Evolutionary conservation across 2,888 invertebrate species (phyloP).

Genomic region (Halictus quadricinctus): DNA sequence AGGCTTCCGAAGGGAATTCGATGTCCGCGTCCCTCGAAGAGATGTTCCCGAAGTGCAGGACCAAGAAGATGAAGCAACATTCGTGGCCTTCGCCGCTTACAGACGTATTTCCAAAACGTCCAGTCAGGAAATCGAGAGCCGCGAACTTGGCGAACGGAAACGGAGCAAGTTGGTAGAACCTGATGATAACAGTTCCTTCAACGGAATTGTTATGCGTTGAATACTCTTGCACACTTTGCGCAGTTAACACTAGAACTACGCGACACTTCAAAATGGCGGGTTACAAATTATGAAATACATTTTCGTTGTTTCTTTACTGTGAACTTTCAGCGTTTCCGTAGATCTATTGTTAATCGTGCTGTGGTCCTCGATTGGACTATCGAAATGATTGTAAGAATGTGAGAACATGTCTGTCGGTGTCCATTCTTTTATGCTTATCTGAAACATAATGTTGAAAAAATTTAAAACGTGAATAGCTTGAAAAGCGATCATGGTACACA

Average conservation of each 20-base stretch:
- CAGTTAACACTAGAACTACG: neutral
- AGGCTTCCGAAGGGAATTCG: conserved; percentile 29
- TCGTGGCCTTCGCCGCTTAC: conserved; percentile 1
- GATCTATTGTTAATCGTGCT: neutral
- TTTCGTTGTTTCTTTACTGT: neutral
- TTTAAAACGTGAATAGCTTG: neutral
- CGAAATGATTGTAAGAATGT: neutral
- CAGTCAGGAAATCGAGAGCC: neutral
- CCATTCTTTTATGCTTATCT: neutral
- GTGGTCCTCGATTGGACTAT: neutral
- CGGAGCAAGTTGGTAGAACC: conserved; percentile 29
- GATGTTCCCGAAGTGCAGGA: conserved; percentile 41
- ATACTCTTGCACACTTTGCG: neutral
- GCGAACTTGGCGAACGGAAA: neutral
- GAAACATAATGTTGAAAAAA: neutral
- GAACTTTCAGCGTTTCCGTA: neutral
- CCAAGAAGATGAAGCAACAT: conserved; percentile 1
- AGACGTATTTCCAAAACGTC: conserved; percentile 41
- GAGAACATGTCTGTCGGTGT: no score
- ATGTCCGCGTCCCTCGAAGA: conserved; percentile 12
- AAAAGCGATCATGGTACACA: neutral
- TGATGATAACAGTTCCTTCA: neutral
- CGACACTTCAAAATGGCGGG: neutral
- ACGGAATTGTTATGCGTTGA: neutral
- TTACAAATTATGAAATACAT: neutral